A percentile compares a stretch with the other conserved stretches of the same genome.
phyloP scores from a whole-genome alignment of 2,888 invertebrate species.

The Lycocerus yunnanus region DNA sequence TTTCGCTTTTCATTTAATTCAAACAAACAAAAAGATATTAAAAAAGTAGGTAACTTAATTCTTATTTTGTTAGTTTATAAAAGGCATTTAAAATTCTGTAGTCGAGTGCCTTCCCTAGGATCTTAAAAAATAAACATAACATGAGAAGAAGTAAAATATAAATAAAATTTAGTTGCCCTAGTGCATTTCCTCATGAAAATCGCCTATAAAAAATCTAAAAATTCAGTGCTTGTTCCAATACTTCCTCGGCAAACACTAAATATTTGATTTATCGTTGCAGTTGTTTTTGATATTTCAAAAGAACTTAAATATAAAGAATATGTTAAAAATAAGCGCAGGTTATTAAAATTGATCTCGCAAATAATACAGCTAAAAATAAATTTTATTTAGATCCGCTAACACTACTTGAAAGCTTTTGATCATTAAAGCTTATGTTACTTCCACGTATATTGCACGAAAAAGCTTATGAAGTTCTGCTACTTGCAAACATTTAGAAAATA shows the following conservation, averaged over 20 bases:
- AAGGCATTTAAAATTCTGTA: background rate
- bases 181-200: background rate
- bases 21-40: no score
- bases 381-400: conserved; percentile 13
- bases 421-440: conserved; percentile 9
- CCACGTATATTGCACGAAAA: conserved; percentile 7
- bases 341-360: background rate
- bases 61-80: no score
- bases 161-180: background rate
- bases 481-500: background rate
- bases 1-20: no score
- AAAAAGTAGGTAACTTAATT: no score
- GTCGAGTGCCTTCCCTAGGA: background rate
- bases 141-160: background rate
- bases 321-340: background rate
- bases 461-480: conserved; percentile 8
- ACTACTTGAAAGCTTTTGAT: conserved; percentile 16
- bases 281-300: background rate
- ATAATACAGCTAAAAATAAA: background rate
- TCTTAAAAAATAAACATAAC: background rate
- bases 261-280: background rate
- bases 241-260: background rate
- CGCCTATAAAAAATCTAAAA: background rate
- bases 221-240: background rate
- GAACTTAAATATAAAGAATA: background rate